Base-by-base conservation (phyloP, 2,113 vertebrate species). In the Silurus meridionalis region DNA sequence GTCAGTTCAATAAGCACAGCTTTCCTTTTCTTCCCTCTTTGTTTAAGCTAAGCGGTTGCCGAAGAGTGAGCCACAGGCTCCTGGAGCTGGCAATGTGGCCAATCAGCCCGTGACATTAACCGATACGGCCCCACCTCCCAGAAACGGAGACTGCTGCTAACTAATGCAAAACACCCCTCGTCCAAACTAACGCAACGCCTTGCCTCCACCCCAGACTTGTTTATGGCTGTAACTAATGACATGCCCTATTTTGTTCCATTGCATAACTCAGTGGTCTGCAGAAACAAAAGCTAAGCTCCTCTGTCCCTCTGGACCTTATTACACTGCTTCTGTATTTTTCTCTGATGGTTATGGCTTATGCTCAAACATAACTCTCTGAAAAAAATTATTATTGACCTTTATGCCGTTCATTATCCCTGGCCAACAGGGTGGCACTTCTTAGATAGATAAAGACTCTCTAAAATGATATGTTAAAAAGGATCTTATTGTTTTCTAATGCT, bases 51-150 rank as follows among this genome's bases (percentile, higher is more conserved):
- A 99, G 95, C 97, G 96, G 92, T 94, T 99, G 95, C 97, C 98
- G 25, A 99, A 99, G 95, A 99, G 93, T 66, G 97, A 98, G 94
- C 96, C 97, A 88, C 97, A 97, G 93, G 95, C 95, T 89, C 88
- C 95, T 83, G 97, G 96, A 92, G 89, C 94, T 87, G 97, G 84
- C 92, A 96, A 95, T 80, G 94, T 94, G 86, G 94, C 97, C 92
- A 97, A 94, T 96, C 95, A 97, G 92, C 97, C 97, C 85, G 98
- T 98, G 93, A 96, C 97, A 92, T 96, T 99, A 93, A 97, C 97
- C 71, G 98, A 99, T 93, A 93, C 96, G 28, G 95, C 96, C 74
- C 97, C 97, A 90, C 96, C 78, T 46, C 5, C 96, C 85, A 93
- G 96, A 93, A 98, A 96, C 93, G 96, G 95, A 90, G 95, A 97